Base-by-base conservation (phyloP, 2,888 invertebrate genomes). In the Lissocephala sabroskyi region DNA sequence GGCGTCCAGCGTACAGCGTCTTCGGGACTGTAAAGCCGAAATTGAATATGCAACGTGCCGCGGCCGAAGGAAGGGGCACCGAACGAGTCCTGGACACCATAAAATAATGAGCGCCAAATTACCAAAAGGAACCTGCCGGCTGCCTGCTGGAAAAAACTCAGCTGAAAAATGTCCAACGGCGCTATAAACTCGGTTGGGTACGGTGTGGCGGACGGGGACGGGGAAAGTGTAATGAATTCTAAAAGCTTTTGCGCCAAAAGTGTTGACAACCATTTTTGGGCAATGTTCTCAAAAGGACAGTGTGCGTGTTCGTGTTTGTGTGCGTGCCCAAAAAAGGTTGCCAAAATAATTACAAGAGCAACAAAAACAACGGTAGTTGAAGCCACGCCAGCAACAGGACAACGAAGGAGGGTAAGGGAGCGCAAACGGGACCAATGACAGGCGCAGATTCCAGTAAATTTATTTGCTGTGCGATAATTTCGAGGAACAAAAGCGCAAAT, bases 381-480 rank as follows among this genome's bases (percentile, higher is more conserved):
- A 44, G 30, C 35, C 32, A 17, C 35, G 46, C 45, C 49, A 47
- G 13, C 52, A 52, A 32, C 46, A 49, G 32, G 46, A 46, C 35
- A 43, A 47, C n/a, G n/a, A n/a, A n/a, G n/a, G n/a, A n/a, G n/a
- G n/a, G n/a, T n/a, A n/a, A n/a, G n/a, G 49, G 50, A 59, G 47
- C 37, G 3, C 28, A 43, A 26, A 19, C 28, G 23, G 36, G 65
- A 52, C n/a, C 63, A 65, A 55, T 65, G 63, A 65, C 65, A 63
- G 59, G 65, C 62, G 62, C 62, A 65, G 63, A 64, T 66, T 64
- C 58, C 58, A 44, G 40, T 41, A 49, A 64, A 68, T 68, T 71
- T 68, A 68, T 68, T 68, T 71, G 56, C 71, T 56, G 35, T 56
- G 68, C 68, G 68, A 68, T 70, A 68, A 68, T 66, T 71, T 71